A percentile compares a stretch with the other conserved stretches of the same genome.
Conservation (phyloP, 2,888 invertebrate genomes). For the Chironomus riparius region DNA sequence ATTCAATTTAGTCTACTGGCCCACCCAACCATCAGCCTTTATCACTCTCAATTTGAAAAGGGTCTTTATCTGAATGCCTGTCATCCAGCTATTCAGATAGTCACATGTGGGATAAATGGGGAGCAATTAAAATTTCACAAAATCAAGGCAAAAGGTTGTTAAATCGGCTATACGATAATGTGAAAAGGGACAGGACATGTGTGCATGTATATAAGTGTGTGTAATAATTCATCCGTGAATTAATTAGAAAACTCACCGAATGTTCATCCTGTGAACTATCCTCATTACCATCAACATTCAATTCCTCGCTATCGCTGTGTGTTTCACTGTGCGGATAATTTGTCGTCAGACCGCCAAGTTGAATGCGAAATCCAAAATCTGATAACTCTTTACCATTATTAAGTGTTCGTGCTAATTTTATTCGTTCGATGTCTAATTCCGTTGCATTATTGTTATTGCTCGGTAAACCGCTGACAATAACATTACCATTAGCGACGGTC, state of each 20-base stretch:
- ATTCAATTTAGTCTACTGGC: too few relatives aligned
- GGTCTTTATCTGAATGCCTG: background rate
- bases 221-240: conserved; percentile 1
- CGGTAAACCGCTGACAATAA: background rate
- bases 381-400: conserved; percentile 37
- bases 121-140: conserved; percentile 3
- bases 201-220: background rate
- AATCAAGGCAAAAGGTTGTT: background rate
- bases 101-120: background rate
- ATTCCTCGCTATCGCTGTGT: conserved; percentile 37
- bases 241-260: conserved; percentile 37
- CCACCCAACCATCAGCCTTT: background rate
- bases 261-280: conserved; percentile 42
- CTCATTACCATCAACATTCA: conserved; percentile 43
- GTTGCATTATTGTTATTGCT: conserved; percentile 27
- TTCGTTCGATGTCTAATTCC: conserved; percentile 41
- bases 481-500: conserved; percentile 12
- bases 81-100: background rate
- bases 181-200: background rate
- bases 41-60: conserved; percentile 1
- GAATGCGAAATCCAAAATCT: conserved; percentile 44
- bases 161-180: background rate
- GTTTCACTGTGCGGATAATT: conserved; percentile 41
- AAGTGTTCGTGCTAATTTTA: conserved; percentile 38
- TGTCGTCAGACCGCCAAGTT: conserved; percentile 39